These are phyloP conservation scores for Dasypolia templi DNA, from an alignment of 2,888 invertebrate genomes.

Conservation along the genomic window DNA sequence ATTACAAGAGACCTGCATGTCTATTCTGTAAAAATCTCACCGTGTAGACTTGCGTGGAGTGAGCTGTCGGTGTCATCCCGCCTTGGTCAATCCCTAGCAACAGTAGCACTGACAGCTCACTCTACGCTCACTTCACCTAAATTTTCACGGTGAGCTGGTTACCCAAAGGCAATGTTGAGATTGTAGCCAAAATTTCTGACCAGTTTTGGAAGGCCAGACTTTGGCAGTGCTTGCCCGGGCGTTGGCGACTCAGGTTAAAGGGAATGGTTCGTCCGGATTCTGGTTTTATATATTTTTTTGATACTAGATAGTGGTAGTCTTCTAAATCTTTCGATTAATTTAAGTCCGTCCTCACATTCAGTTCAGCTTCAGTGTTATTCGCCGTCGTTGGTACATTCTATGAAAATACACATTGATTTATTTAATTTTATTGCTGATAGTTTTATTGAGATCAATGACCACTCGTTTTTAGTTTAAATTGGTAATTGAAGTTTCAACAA, in stretches of 20 bases:
- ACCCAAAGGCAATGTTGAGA: too few species aligned
- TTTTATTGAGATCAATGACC: not conserved
- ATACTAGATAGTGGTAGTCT: not conserved
- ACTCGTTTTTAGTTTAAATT: slow-evolving; percentile 8
- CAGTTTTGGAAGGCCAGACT: not conserved
- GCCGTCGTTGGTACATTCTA: not conserved
- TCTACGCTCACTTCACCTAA: too few species aligned
- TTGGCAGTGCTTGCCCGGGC: not conserved
- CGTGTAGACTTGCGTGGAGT: too few species aligned
- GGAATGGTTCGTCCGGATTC: not conserved
- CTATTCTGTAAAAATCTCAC: too few species aligned
- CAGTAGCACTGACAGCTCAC: too few species aligned
- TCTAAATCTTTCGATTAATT: not conserved
- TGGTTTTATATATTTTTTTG: not conserved
- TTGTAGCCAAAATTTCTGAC: not conserved
- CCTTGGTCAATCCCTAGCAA: too few species aligned
- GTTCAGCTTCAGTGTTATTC: too few species aligned
- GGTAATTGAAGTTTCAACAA: slow-evolving; percentile 24
- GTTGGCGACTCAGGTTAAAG: not conserved
- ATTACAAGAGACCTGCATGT: too few species aligned
- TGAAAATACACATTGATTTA: not conserved
- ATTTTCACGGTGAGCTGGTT: too few species aligned
- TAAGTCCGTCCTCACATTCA: not conserved
- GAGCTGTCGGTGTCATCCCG: too few species aligned
- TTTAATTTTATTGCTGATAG: not conserved